Evolutionary conservation across 2,113 vertebrate genomes (phyloP).

Genomic region (Antechinus flavipes): DNA sequence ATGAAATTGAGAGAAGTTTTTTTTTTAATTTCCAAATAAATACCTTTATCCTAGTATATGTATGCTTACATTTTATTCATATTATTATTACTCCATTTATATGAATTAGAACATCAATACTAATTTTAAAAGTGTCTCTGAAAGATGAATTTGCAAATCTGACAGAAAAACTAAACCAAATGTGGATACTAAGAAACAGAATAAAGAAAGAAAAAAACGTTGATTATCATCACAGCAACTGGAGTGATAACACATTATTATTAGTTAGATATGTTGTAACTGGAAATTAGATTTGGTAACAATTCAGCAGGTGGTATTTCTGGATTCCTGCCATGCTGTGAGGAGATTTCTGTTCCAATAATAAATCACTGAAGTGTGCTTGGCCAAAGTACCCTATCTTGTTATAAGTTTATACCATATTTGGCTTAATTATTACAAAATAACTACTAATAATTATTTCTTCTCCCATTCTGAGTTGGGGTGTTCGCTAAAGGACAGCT

Average conservation of each 20-base stretch:
- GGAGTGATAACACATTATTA: conserved; percentile 3
- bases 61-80: not conserved
- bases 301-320: conserved; percentile 38
- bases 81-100: not conserved
- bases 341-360: conserved; percentile 45
- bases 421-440: conserved; percentile 40
- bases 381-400: not conserved
- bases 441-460: conserved; percentile 59
- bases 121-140: not conserved
- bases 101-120: not conserved
- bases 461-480: conserved; percentile 38
- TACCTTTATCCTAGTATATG: not conserved
- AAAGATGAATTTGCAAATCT: not conserved
- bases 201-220: not conserved
- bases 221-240: not conserved
- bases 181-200: not conserved
- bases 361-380: conserved; percentile 41
- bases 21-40: not conserved
- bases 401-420: conserved; percentile 35
- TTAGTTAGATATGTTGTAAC: not conserved
- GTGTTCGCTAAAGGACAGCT: conserved; percentile 65
- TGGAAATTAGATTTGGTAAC: conserved; percentile 54
- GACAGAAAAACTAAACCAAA: not conserved
- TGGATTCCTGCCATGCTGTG: conserved; percentile 42
- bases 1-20: not conserved